Percentiles rank a stretch among this genome's conserved stretches.
Conservation (phyloP, 2,113 vertebrate species). For the Hippocampus barbouri region DNA sequence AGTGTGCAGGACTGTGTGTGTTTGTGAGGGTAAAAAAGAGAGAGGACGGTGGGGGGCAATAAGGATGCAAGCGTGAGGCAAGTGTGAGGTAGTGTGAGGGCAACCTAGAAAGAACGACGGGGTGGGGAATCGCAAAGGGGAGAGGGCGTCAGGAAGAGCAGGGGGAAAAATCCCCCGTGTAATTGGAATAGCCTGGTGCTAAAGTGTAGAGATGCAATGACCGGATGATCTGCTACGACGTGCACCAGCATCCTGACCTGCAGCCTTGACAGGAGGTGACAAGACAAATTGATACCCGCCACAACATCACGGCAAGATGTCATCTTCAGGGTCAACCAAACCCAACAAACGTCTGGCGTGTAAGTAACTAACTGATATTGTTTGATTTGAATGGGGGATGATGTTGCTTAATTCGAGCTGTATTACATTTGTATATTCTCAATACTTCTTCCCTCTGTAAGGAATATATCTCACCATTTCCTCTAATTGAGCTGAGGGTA, state of each 20-base stretch:
- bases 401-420: neutral
- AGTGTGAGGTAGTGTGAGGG: slow-evolving; percentile 56
- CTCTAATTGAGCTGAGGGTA: neutral
- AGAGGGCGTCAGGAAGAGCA: slow-evolving; percentile 29
- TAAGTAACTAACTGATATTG: slow-evolving; percentile 46
- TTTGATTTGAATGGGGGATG: neutral
- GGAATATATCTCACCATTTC: neutral
- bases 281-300: slow-evolving; percentile 17
- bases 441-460: neutral
- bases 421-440: too few relatives aligned
- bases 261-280: slow-evolving; percentile 50
- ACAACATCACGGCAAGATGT: slow-evolving; percentile 59
- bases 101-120: slow-evolving; percentile 50
- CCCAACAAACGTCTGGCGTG: slow-evolving; percentile 66
- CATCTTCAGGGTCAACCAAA: slow-evolving; percentile 62
- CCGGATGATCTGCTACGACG: slow-evolving; percentile 48
- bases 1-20: slow-evolving; percentile 31
- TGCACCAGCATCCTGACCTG: slow-evolving; percentile 46
- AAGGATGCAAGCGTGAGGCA: slow-evolving; percentile 55
- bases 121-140: slow-evolving; percentile 27
- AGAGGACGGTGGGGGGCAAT: slow-evolving; percentile 30
- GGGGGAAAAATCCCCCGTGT: slow-evolving; percentile 14
- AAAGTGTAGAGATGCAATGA: slow-evolving; percentile 45
- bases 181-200: slow-evolving; percentile 13
- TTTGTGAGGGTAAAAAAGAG: slow-evolving; percentile 22